Percentiles rank a stretch among this genome's conserved stretches.
Conservation (phyloP, 2,888 invertebrate genomes). For the Hyppa rectilinea region DNA sequence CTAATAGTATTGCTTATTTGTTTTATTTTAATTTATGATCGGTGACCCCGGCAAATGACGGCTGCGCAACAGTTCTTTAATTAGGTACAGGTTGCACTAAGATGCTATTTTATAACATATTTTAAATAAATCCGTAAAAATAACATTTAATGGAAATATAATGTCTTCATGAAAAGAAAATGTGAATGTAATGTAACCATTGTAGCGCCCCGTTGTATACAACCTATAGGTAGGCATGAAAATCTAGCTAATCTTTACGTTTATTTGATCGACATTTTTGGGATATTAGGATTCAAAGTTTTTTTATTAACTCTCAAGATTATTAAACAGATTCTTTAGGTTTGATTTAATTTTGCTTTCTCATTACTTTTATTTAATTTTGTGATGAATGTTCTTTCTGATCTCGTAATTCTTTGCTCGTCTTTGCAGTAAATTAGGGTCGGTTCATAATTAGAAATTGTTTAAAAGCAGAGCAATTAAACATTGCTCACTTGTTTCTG, state of each 20-base stretch:
- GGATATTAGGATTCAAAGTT: constrained; percentile 7
- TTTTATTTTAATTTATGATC: no score
- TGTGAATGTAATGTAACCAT: no score
- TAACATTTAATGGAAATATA: no score
- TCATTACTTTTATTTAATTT: constrained; percentile 21
- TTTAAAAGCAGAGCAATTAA: constrained; percentile 48
- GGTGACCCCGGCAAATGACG: no score
- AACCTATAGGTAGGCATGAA: no score
- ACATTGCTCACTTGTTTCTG: constrained; percentile 48
- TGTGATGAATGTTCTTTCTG: constrained; percentile 8
- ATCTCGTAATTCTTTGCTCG: constrained; percentile 17
- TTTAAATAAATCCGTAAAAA: no score
- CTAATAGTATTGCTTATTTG: no score
- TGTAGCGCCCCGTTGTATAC: no score
- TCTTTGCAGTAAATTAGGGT: constrained; percentile 36
- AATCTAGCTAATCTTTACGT: neutral
- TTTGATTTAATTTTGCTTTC: neutral
- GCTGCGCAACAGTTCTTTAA: no score
- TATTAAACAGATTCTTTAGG: constrained; percentile 15
- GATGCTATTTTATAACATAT: no score
- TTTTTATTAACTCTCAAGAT: constrained; percentile 16
- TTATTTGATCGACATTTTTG: constrained; percentile 8
- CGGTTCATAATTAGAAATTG: constrained; percentile 45
- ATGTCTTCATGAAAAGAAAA: no score
- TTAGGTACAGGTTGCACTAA: no score